phyloP scores from a whole-genome alignment of 2,797 vertebrate genomes.

The Hemitrygon akajei region DNA sequence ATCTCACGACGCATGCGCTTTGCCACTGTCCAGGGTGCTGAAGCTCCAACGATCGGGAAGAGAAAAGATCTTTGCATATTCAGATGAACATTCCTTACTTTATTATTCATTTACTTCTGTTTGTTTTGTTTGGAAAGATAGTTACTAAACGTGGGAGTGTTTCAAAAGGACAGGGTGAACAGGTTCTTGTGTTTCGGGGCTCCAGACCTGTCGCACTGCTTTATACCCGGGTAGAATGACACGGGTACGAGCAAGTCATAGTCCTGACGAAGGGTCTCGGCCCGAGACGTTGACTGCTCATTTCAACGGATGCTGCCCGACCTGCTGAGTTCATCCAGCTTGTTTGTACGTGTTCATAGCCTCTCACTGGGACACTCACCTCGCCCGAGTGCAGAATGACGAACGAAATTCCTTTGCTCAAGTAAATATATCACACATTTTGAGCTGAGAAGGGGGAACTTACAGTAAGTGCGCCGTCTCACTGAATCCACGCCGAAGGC shows the following conservation, averaged over 20 bases:
- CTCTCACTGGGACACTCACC: background rate
- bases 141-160: background rate
- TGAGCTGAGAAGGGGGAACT: too few species aligned
- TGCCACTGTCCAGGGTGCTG: slow-evolving; percentile 18
- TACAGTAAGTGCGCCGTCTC: too few species aligned
- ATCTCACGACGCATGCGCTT: background rate
- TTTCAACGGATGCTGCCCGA: too few species aligned
- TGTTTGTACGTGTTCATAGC: too few species aligned
- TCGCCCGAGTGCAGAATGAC: background rate
- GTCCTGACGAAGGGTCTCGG: too few species aligned
- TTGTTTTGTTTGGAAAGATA: background rate
- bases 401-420: background rate
- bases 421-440: background rate
- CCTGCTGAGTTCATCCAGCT: too few species aligned
- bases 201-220: too few species aligned
- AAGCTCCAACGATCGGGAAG: background rate
- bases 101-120: background rate
- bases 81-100: background rate
- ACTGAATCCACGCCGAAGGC: too few species aligned
- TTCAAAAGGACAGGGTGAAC: too few species aligned
- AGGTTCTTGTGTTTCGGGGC: background rate
- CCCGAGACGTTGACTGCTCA: too few species aligned
- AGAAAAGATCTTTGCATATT: background rate
- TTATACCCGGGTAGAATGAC: too few species aligned
- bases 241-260: too few species aligned